Evolutionary conservation across 2,888 invertebrate genomes (phyloP).

Genomic region (Therioaphis trifolii): DNA sequence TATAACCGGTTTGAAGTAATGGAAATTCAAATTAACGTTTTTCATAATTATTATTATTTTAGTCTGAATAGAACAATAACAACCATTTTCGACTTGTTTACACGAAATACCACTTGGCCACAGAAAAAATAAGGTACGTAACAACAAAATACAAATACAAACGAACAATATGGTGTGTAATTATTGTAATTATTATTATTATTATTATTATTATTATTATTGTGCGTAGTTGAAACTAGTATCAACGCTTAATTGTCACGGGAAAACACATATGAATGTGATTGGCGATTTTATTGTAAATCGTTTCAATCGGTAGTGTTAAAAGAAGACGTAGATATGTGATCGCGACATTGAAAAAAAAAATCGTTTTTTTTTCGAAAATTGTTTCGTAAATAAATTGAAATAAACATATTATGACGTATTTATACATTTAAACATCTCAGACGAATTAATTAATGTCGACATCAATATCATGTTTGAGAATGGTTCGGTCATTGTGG

Average conservation of each 20-base stretch:
- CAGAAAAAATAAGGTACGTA: background rate
- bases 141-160: slow-evolving; percentile 5
- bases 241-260: too few species aligned
- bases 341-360: too few species aligned
- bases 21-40: slow-evolving; percentile 45
- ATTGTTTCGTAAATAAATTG: too few species aligned
- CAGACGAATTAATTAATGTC: too few species aligned
- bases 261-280: slow-evolving; percentile 32
- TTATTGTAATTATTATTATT: slow-evolving; percentile 30
- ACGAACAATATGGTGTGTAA: slow-evolving; percentile 45
- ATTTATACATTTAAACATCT: too few species aligned
- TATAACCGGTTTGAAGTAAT: slow-evolving; percentile 40
- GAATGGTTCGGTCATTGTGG: too few species aligned
- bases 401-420: too few species aligned
- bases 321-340: too few species aligned
- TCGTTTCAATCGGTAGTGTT: too few species aligned
- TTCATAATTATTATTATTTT: slow-evolving; percentile 34
- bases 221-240: slow-evolving; percentile 27
- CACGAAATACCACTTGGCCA: slow-evolving; percentile 46
- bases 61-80: slow-evolving; percentile 42
- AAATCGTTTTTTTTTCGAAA: too few species aligned
- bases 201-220: slow-evolving; percentile 22
- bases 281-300: too few species aligned
- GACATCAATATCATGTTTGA: too few species aligned
- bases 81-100: slow-evolving; percentile 52